Conservation (phyloP, 2,888 invertebrate genomes). For the Dermolepida albohirtum region DNA sequence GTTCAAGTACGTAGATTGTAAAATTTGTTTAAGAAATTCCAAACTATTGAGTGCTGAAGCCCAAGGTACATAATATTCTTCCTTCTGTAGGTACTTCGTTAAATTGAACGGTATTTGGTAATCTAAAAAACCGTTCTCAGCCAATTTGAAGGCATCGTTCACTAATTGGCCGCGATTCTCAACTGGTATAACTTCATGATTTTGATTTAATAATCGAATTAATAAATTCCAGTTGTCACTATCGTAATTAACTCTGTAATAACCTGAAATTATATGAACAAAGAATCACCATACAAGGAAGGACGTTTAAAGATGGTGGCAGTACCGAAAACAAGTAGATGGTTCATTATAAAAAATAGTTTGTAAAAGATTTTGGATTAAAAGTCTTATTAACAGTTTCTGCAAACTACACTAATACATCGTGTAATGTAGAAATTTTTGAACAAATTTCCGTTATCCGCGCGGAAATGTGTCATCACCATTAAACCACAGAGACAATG, state of each 20-base stretch:
- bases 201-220: slow-evolving; percentile 62
- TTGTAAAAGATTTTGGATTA: background rate
- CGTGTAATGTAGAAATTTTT: too few species aligned
- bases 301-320: background rate
- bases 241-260: slow-evolving; percentile 75
- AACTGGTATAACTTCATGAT: slow-evolving; percentile 67
- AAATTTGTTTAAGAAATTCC: slow-evolving; percentile 66
- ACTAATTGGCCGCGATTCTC: slow-evolving; percentile 77
- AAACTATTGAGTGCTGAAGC: slow-evolving; percentile 70
- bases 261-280: slow-evolving; percentile 63
- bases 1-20: slow-evolving; percentile 68
- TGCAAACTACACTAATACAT: too few species aligned
- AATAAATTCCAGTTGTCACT: slow-evolving; percentile 70
- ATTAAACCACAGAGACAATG: too few species aligned
- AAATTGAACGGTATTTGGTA: slow-evolving; percentile 74
- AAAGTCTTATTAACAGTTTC: too few species aligned
- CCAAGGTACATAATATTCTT: slow-evolving; percentile 77
- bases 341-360: background rate
- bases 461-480: too few species aligned
- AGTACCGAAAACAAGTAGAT: too few species aligned
- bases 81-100: slow-evolving; percentile 72
- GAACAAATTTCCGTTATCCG: too few species aligned
- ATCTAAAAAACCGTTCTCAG: slow-evolving; percentile 69
- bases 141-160: slow-evolving; percentile 78
- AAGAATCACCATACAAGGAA: background rate